Base-by-base conservation (phyloP, 2,888 invertebrate species). In the Andrena minutula region DNA sequence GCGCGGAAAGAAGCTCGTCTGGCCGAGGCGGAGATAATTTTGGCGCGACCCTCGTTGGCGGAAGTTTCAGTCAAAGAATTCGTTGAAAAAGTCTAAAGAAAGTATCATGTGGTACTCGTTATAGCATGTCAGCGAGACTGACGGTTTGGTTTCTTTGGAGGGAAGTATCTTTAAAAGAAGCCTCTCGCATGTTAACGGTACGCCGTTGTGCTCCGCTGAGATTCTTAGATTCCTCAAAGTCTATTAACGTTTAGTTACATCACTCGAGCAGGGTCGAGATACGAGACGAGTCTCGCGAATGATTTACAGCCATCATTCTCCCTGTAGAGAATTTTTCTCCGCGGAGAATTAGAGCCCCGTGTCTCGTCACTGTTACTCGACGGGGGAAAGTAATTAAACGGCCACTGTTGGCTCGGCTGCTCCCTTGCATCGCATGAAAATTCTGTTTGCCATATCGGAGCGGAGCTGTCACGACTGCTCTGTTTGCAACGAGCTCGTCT, bases 401-500 rank as follows among this genome's bases (percentile, higher is more conserved):
- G 47, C 8, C 58, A 65, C 49, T 58, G 73, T 51, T 73, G 58
- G 30, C 32, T 26, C 49, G 30, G 64, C 23, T 56, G 56, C 56
- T 56, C 26, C 32, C 41, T 70, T 12, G 30, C 60, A 26, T 70
- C 30, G 81, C 73, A 81, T 75, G 81, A 66, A 75, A 82, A 81
- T 74, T 71, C 49, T 75, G 81, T 81, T 81, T 82, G 66, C 69
- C 26, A 20, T 61, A 56, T 64, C 47, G 32, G 51, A 53, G 58
- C 32, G 61, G 16, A 28, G 56, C 75, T 82, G 82, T 69, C 72
- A 82, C 10, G 69, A 47, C 28, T 69, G 35, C n/a, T 69, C 60
- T 73, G 79, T 85, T 88, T 86, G 88, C 88, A 82, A 74, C 66
- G 49, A 60, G 49, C 23, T 63, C 70, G 71, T 61, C 80, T 53